Evolutionary conservation across 2,797 vertebrate genomes (phyloP).

Genomic region (Amblyraja radiata): DNA sequence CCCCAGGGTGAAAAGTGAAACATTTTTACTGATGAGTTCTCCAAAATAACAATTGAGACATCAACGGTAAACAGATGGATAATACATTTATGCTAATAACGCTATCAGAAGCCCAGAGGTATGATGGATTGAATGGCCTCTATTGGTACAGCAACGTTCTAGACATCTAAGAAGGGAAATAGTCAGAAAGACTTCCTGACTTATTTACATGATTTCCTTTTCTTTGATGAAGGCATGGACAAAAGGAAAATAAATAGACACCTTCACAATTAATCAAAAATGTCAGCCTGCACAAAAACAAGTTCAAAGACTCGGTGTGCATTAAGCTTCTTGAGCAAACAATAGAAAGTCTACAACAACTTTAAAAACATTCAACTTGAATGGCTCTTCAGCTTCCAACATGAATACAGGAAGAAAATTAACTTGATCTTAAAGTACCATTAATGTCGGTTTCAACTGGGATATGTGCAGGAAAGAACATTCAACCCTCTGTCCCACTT

Average conservation of each 20-base stretch:
- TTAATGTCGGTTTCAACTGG: background rate
- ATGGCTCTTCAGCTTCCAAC: background rate
- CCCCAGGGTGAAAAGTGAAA: background rate
- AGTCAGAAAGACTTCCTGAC: background rate
- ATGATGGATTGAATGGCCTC: background rate
- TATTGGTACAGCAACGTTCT: background rate
- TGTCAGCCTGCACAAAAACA: background rate
- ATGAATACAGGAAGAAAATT: background rate
- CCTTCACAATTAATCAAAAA: constrained; percentile 19
- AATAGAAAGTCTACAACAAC: background rate
- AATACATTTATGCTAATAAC: background rate
- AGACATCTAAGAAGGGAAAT: background rate
- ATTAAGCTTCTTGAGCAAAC: background rate
- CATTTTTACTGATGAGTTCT: background rate
- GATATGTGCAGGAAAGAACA: background rate
- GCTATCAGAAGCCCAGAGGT: background rate
- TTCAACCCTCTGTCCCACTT: background rate
- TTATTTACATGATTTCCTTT: background rate
- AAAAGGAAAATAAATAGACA: background rate
- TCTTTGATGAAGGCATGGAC: background rate
- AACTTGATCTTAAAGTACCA: background rate
- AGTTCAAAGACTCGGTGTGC: background rate
- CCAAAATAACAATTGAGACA: background rate
- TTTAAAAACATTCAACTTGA: background rate
- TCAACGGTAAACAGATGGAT: background rate